Base-by-base conservation (phyloP, 2,113 vertebrate species). In the Cyrtonyx montezumae region DNA sequence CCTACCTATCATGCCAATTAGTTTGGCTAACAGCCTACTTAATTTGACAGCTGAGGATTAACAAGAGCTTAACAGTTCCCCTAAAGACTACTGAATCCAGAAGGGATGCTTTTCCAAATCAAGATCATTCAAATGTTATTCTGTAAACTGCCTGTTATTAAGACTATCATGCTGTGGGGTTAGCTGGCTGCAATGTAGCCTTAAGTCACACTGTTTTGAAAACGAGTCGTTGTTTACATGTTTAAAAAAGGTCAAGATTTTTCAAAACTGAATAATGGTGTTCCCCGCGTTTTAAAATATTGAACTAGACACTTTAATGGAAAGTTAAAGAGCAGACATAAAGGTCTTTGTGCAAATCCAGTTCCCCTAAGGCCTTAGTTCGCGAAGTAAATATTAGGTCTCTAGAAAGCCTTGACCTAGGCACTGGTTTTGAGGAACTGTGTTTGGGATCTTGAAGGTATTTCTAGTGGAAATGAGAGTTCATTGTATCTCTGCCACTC, bases 1-100 rank as follows among this genome's bases (percentile, higher is more conserved):
- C 42, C 74, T 84, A 77, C 70, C 84, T 91, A 56, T 82, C 74
- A 40, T 40, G n/a, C 59, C 79, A 83, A 78, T 91, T 91, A 75
- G n/a, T 90, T 84, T 86, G 85, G 42, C 84, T 84, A 91, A 25
- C 61, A 82, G 82, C 75, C 84, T 73, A 28, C 70, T 77, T 66
- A 74, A 26, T 84, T 79, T 84, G 61, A 67, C 4, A 17, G 49
- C 3, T 91, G 56, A 91, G 86, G 76, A 86, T 91, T 94, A 96
- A 59, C 53, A 91, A 88, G 87, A 73, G 43, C 34, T 91, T 90
- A 92, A 71, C 59, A 65, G 59, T 48, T 91, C n/a, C 76, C 40
- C 56, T 75, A 20, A 21, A 71, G 66, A 30, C 36, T 56, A 43
- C 0, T 62, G 73, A 94, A 79, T 88, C 61, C 66, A 63, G 34